A percentile compares a stretch with the other conserved stretches of the same genome.
Evolutionary conservation across 2,113 vertebrate genomes (phyloP).

Genomic region (Pseudorectes ferrugineus): DNA sequence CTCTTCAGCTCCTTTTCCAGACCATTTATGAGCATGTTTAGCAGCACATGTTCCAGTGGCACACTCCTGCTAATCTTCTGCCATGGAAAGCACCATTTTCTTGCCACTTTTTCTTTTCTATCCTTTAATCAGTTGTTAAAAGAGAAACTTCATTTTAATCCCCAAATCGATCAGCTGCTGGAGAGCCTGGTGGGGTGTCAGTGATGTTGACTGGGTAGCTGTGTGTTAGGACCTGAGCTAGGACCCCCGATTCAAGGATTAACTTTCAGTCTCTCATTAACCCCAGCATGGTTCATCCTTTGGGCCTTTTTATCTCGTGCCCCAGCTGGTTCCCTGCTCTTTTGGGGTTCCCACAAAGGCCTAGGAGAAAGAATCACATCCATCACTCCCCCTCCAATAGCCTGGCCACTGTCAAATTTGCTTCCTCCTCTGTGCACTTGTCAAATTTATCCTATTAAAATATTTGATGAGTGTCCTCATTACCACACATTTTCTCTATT

Average conservation of each 20-base stretch:
- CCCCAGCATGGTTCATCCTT: not conserved
- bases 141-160: not conserved
- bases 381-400: not conserved
- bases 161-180: not conserved
- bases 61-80: not conserved
- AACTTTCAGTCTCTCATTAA: not conserved
- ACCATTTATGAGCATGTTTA: constrained; percentile 57
- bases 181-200: not conserved
- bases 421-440: not conserved
- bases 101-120: not conserved
- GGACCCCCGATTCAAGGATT: accelerated
- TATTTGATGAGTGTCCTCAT: not conserved
- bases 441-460: not conserved
- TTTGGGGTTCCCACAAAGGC: not conserved
- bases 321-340: not conserved
- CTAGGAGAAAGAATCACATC: not conserved
- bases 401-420: not conserved
- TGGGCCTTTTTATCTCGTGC: not conserved
- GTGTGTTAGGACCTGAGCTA: not conserved
- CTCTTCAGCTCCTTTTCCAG: constrained; percentile 42
- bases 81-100: not conserved
- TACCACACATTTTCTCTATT: not conserved
- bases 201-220: not conserved
- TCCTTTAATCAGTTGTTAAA: not conserved
- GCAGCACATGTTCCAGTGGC: not conserved